Evolutionary conservation across 2,797 vertebrate species (phyloP).

Genomic region (Tympanoctomys barrerae): DNA sequence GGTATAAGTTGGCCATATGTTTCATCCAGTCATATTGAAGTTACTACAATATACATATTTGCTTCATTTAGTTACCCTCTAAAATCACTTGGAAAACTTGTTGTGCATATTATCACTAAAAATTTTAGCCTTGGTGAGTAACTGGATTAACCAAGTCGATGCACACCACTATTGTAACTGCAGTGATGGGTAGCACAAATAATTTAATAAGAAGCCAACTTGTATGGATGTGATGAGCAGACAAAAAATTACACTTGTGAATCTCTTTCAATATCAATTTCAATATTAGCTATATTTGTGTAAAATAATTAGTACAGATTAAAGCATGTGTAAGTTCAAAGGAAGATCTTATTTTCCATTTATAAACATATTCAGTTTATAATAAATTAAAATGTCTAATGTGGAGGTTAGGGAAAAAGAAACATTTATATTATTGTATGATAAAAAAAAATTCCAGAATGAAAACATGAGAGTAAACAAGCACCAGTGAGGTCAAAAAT

Average conservation of each 20-base stretch:
- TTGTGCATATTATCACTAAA: neutral
- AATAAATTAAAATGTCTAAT: conserved; percentile 33
- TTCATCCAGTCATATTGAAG: neutral
- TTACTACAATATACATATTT: neutral
- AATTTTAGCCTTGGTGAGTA: neutral
- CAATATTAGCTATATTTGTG: neutral
- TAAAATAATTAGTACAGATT: neutral
- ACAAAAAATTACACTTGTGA: conserved; percentile 4
- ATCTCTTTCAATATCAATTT: neutral
- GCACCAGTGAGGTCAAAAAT: neutral
- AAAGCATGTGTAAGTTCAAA: conserved; percentile 25
- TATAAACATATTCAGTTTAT: neutral
- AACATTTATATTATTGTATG: neutral
- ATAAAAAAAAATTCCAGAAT: neutral
- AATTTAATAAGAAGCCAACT: neutral
- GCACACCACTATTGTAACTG: neutral
- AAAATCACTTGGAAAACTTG: neutral
- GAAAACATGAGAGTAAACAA: neutral
- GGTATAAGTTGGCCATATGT: neutral
- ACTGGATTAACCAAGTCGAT: neutral
- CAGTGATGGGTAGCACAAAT: neutral
- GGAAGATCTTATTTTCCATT: neutral
- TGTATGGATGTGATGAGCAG: neutral
- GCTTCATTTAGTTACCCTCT: neutral
- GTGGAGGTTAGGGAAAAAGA: neutral